A percentile compares a stretch with the other conserved stretches of the same genome.
Conservation (phyloP, 2,113 vertebrate species). For the Chloroceryle aenea region DNA sequence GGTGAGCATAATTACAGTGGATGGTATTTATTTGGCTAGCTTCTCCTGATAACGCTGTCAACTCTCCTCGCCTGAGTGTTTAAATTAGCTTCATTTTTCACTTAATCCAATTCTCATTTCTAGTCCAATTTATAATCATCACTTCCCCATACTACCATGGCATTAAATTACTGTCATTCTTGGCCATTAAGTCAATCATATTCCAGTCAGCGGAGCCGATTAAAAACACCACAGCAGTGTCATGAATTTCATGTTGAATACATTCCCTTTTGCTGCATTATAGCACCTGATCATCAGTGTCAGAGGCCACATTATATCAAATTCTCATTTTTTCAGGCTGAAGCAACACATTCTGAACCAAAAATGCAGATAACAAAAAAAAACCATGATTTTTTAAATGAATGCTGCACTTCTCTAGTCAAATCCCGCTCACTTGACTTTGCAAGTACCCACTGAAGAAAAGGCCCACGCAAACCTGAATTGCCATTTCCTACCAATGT, state of each 20-base stretch:
- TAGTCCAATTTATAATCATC: conserved; percentile 26
- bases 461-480: background rate
- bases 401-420: background rate
- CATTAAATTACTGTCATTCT: conserved; percentile 13
- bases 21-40: background rate
- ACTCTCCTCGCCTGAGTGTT: background rate
- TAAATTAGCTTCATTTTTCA: conserved; percentile 40
- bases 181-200: conserved; percentile 21
- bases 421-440: background rate
- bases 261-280: background rate
- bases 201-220: background rate
- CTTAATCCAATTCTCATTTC: conserved; percentile 6
- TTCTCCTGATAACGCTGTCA: background rate
- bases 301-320: background rate
- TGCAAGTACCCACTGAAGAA: background rate
- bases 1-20: background rate
- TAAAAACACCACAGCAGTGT: background rate
- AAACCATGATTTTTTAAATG: fast-evolving
- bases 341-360: background rate
- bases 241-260: background rate
- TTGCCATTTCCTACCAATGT: background rate
- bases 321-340: background rate
- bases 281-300: background rate
- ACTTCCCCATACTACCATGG: background rate
- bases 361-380: background rate